phyloP scores from a whole-genome alignment of 2,113 vertebrate species.

The Microcebus jonahi region DNA sequence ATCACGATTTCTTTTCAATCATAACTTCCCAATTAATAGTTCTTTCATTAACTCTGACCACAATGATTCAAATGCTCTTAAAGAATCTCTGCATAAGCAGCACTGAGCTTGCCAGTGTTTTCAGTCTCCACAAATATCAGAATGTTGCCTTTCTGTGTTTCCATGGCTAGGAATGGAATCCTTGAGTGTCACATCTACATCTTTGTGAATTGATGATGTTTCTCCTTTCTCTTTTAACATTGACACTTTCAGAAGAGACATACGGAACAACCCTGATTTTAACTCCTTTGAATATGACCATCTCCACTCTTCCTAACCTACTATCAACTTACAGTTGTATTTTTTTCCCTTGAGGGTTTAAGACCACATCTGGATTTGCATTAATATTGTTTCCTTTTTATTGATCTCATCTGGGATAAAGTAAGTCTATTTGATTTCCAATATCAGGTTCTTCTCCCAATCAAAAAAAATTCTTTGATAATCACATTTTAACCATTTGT shows the following conservation, averaged over 20 bases:
- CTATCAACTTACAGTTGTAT: not conserved
- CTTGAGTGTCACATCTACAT: not conserved
- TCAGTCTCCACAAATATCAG: not conserved
- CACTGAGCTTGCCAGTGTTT: not conserved
- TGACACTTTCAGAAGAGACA: not conserved
- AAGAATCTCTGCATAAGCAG: not conserved
- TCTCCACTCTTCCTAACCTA: not conserved
- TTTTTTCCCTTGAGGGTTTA: not conserved
- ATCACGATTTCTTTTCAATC: not conserved
- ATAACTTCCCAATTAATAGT: not conserved
- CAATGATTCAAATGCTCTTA: not conserved
- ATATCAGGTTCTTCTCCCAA: not conserved
- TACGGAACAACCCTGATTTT: not conserved
- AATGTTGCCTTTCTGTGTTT: not conserved
- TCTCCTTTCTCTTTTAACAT: not conserved
- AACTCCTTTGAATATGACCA: not conserved
- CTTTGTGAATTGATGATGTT: not conserved
- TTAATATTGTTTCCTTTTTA: slow-evolving; percentile 25
- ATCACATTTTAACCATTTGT: not conserved
- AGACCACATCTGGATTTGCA: not conserved
- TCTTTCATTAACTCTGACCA: not conserved
- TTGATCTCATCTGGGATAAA: not conserved
- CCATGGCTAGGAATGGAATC: not conserved
- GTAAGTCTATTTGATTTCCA: not conserved
- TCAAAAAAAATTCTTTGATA: not conserved